phyloP scores from a whole-genome alignment of 2,888 invertebrate species.

The Acleris sparsana region DNA sequence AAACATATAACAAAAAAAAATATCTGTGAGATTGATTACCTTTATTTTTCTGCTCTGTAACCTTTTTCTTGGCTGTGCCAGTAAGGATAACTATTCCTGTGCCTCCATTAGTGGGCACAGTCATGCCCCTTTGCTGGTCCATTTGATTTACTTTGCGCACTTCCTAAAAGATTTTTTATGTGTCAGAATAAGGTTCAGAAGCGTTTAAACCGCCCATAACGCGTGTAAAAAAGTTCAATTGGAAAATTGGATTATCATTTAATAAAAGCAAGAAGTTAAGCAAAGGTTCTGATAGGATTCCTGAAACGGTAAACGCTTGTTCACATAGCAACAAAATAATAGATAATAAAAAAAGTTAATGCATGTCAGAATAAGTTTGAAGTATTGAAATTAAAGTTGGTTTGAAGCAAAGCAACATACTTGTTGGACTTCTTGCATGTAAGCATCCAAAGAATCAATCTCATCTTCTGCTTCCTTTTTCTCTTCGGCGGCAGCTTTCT shows the following conservation, averaged over 20 bases:
- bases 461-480: slow-evolving; percentile 87
- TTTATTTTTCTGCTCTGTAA: slow-evolving; percentile 88
- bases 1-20: neutral
- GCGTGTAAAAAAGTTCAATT: too few species aligned
- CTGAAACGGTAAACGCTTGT: too few species aligned
- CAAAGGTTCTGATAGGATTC: too few species aligned
- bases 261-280: too few species aligned
- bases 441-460: slow-evolving; percentile 98
- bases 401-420: slow-evolving; percentile 50
- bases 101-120: slow-evolving; percentile 73
- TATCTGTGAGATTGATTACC: slow-evolving; percentile 50
- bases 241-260: too few species aligned
- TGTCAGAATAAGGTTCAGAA: too few species aligned
- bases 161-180: slow-evolving; percentile 82
- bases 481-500: slow-evolving; percentile 75
- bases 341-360: too few species aligned
- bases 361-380: too few species aligned
- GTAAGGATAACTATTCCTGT: slow-evolving; percentile 90
- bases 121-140: slow-evolving; percentile 82
- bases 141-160: slow-evolving; percentile 91
- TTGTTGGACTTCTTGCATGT: slow-evolving; percentile 93
- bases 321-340: too few species aligned
- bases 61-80: slow-evolving; percentile 92
- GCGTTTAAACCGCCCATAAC: too few species aligned
- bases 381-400: too few species aligned